phyloP scores from a whole-genome alignment of 1,140 invertebrate species.

The Drosophila watanabei region DNA sequence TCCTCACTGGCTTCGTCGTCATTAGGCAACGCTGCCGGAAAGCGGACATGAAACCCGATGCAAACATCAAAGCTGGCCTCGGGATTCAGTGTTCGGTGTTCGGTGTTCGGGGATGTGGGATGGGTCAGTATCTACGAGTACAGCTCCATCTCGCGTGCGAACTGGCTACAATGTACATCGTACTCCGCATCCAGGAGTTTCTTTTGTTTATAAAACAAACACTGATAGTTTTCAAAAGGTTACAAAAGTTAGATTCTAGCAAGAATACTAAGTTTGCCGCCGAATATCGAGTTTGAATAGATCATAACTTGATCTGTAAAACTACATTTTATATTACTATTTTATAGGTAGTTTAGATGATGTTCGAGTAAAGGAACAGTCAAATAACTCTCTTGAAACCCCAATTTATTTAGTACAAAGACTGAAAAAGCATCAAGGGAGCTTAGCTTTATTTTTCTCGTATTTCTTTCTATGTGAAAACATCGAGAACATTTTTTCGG shows the following conservation, averaged over 20 bases:
- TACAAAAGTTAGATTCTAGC: not conserved
- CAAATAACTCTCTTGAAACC: not conserved
- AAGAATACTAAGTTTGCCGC: too few species aligned
- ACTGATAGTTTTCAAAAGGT: not conserved
- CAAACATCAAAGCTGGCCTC: slow-evolving; percentile 47
- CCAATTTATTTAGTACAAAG: not conserved
- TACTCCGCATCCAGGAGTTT: not conserved
- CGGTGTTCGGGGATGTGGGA: not conserved
- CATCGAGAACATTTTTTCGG: slow-evolving; percentile 44
- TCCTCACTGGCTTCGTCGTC: slow-evolving; percentile 45
- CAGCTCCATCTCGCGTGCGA: slow-evolving; percentile 30
- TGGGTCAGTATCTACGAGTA: not conserved
- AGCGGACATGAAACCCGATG: slow-evolving; percentile 42
- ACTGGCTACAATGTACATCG: slow-evolving; percentile 1
- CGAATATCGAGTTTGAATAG: not conserved
- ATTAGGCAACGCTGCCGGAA: slow-evolving; percentile 37
- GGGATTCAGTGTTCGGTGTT: not conserved
- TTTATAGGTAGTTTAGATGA: not conserved
- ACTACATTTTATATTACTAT: not conserved
- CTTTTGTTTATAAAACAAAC: not conserved
- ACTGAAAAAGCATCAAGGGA: slow-evolving; percentile 16
- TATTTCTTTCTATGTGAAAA: slow-evolving; percentile 1
- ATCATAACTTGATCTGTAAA: not conserved
- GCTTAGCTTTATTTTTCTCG: slow-evolving; percentile 10
- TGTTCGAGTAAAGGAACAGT: not conserved